Evolutionary conservation across 2,888 invertebrate species (phyloP), one percentile per base, ranked within the genome.

Genomic region (Gastrophysa polygoni): DNA sequence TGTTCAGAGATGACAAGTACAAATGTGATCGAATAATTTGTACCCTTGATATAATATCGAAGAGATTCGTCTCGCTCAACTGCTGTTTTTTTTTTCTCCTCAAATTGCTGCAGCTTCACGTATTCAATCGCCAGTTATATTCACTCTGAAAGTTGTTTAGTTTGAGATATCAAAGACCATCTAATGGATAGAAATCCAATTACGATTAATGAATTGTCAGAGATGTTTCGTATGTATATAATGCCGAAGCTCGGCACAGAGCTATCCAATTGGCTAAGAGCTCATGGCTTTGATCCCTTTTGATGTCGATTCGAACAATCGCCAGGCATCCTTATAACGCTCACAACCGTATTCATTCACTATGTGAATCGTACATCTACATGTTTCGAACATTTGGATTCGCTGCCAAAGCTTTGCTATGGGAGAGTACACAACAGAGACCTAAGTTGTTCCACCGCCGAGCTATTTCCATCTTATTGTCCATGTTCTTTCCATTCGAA

Each of bases 261-360:
- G 67, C 71, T 69, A 72, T 73, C 73, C 76, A 77, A 77, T 77
- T 76, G 77, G 76, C 73, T 76, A 76, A 77, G 76, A 77, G 77
- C 76, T 70, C 61, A 54, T 63, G 61, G 71, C 75, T 77, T 77
- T 77, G 76, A 77, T 76, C 54, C 76, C 74, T 60, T 77, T 77
- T 75, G 75, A 76, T 73, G 73, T 72, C 67, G 68, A 62, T 56
- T 64, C 68, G 60, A 72, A 73, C 72, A 71, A 70, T 69, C 70
- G 65, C 67, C 61, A 68, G 70, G 72, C 71, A 73, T 72, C 69
- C 71, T 64, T 68, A 73, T 70, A 73, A 75, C 70, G 75, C 74
- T 38, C 75, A 54, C 43, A 76, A 77, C 74, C 75, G 75, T 75
- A 76, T 76, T 73, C 74, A 73, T 69, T 71, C 70, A 68, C 67